Conservation (phyloP, 2,888 invertebrate genomes). For the Diarsia dahlii region DNA sequence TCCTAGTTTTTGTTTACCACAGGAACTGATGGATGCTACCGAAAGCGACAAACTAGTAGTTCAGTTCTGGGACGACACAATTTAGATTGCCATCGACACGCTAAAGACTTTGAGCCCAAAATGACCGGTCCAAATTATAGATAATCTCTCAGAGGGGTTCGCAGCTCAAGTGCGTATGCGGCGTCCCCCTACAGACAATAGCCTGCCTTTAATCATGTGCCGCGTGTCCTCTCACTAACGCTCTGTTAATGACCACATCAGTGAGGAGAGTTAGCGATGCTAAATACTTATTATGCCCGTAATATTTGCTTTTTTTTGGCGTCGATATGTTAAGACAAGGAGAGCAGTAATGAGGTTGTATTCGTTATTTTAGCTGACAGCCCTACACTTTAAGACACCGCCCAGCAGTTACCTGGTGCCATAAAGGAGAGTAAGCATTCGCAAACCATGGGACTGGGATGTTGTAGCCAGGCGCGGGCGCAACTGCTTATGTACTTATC, state of each 20-base stretch:
- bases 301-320: not conserved
- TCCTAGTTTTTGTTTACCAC: too few species aligned
- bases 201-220: not conserved
- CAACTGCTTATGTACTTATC: constrained; percentile 10
- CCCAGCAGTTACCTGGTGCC: constrained; percentile 51
- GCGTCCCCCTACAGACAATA: not conserved
- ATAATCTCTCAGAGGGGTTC: not conserved
- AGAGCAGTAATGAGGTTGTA: not conserved
- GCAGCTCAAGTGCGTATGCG: not conserved
- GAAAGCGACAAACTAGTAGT: too few species aligned
- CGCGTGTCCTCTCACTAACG: too few species aligned
- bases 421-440: constrained; percentile 57
- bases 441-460: constrained; percentile 43
- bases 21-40: too few species aligned
- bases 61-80: too few species aligned
- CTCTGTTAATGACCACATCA: not conserved
- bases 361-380: constrained; percentile 16
- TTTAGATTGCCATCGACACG: too few species aligned
- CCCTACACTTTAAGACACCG: constrained; percentile 40
- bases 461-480: constrained; percentile 34
- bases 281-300: not conserved
- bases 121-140: not conserved
- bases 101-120: not conserved
- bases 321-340: not conserved
- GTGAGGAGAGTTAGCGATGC: not conserved